Evolutionary conservation across 2,797 vertebrate species (phyloP).

Genomic region (Amphiprion clarkii): DNA sequence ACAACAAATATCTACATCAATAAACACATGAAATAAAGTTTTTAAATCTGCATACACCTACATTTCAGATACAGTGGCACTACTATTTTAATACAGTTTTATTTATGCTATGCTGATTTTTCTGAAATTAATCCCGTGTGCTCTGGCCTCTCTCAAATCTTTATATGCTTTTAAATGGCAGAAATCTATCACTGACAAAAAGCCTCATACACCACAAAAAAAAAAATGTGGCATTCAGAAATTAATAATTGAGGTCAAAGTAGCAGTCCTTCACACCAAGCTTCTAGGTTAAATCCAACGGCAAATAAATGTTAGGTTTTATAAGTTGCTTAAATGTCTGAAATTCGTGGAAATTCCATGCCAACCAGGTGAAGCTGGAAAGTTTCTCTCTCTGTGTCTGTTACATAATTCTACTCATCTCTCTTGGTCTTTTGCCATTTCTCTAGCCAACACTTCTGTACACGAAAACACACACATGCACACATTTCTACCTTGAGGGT

Average conservation of each 20-base stretch:
- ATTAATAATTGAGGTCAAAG: constrained; percentile 41
- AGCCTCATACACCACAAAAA: not conserved
- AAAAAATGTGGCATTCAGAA: constrained; percentile 32
- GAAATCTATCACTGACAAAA: constrained; percentile 41
- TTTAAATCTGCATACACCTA: too few relatives aligned
- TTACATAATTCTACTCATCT: constrained; percentile 31
- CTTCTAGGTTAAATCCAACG: constrained; percentile 5
- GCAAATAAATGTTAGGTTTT: not conserved
- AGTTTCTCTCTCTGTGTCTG: not conserved
- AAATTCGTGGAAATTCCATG: constrained; percentile 10
- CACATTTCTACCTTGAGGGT: constrained; percentile 65
- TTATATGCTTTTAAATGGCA: constrained; percentile 26
- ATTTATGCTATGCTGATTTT: not conserved
- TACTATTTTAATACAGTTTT: not conserved
- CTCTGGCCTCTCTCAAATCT: not conserved
- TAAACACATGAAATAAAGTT: too few relatives aligned
- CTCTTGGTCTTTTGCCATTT: constrained; percentile 25
- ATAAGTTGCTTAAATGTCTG: not conserved
- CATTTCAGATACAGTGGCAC: too few relatives aligned
- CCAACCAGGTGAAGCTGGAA: constrained; percentile 10
- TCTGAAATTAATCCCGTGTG: not conserved
- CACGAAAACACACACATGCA: constrained; percentile 22
- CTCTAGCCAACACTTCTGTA: constrained; percentile 5
- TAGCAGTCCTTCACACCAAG: constrained; percentile 19
- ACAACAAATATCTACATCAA: too few relatives aligned